Percentiles rank a stretch among this genome's conserved stretches.
phyloP scores from a whole-genome alignment of 2,113 vertebrate species.

The Cyrtonyx montezumae region DNA sequence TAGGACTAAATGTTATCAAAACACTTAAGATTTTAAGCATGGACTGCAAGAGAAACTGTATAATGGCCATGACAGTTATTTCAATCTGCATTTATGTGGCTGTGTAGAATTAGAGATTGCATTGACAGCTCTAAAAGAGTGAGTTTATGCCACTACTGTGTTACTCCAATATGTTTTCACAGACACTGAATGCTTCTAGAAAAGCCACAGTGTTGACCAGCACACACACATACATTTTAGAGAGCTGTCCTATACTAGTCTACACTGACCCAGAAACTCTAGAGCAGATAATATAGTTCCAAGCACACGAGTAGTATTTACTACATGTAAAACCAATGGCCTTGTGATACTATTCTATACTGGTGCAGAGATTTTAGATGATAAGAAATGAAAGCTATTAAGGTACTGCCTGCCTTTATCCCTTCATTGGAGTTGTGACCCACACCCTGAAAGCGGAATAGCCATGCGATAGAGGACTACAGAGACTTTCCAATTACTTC shows the following conservation, averaged over 20 bases:
- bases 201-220: background rate
- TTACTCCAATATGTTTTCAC: background rate
- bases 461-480: background rate
- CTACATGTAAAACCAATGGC: background rate
- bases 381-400: background rate
- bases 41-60: background rate
- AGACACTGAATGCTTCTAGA: background rate
- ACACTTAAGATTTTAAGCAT: background rate
- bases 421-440: background rate
- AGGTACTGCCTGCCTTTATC: background rate
- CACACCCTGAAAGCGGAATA: background rate
- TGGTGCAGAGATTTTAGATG: fast-evolving
- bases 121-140: background rate
- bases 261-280: background rate
- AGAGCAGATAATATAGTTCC: background rate
- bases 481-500: background rate
- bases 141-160: background rate
- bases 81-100: background rate
- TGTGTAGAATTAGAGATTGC: background rate
- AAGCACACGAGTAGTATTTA: background rate
- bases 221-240: background rate
- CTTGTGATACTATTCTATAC: background rate
- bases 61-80: background rate
- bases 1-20: background rate
- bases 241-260: background rate